These are phyloP conservation scores for Patiria pectinifera DNA, from an alignment of 53 echinoderm and acorn worm species.

Conservation along the genomic window DNA sequence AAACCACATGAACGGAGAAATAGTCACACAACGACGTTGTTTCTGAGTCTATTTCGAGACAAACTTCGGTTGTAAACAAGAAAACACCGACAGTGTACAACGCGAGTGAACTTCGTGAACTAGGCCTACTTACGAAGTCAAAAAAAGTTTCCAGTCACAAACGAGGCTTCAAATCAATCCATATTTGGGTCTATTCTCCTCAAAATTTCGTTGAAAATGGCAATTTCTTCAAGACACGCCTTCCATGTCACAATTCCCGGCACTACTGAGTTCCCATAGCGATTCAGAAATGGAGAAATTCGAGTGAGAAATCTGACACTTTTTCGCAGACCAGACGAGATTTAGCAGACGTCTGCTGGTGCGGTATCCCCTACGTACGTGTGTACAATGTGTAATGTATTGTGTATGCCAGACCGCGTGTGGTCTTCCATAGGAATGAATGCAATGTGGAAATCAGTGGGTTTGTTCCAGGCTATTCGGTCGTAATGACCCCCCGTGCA, in stretches of 20 bases:
- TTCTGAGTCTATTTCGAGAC: background rate
- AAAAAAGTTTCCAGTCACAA: background rate
- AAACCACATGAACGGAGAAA: background rate
- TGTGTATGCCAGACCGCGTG: constrained; percentile 36
- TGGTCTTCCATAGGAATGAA: constrained; percentile 56
- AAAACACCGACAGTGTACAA: too few relatives aligned
- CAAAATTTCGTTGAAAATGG: background rate
- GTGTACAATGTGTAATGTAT: background rate
- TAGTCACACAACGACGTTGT: background rate
- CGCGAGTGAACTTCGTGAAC: background rate
- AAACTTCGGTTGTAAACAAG: constrained; percentile 1
- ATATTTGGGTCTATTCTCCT: background rate
- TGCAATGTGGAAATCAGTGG: constrained; percentile 36
- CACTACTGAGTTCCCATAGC: background rate
- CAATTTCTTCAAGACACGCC: constrained; percentile 22
- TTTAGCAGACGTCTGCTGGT: background rate
- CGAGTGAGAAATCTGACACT: constrained; percentile 37
- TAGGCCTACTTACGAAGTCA: background rate
- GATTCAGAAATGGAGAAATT: constrained; percentile 27
- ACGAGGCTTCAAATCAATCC: constrained; percentile 18
- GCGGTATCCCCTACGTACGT: background rate
- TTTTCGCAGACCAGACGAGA: constrained; percentile 14
- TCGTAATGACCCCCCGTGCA: constrained; percentile 20
- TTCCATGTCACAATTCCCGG: background rate
- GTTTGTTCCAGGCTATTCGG: background rate